These are phyloP conservation scores for Drosophila rufa DNA, from an alignment of 1,140 invertebrate genomes.

Conservation along the genomic window DNA sequence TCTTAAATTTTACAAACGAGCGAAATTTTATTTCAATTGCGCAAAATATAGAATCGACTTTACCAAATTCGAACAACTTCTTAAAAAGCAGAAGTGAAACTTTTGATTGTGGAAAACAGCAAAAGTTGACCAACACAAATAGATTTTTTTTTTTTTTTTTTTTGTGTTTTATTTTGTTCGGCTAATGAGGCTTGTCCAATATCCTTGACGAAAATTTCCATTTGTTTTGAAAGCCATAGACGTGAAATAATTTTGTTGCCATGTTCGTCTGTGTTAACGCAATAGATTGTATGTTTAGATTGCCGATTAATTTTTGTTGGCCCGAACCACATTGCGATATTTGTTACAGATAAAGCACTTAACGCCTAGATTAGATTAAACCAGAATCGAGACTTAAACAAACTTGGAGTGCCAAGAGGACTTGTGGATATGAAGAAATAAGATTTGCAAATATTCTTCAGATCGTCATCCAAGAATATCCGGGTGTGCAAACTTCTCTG, in stretches of 20 bases:
- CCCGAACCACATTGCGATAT: constrained; percentile 11
- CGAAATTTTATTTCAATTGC: constrained; percentile 13
- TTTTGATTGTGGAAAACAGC: constrained; percentile 48
- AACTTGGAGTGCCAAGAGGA: neutral
- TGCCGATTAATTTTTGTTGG: constrained; percentile 12
- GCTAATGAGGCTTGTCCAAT: constrained; percentile 28
- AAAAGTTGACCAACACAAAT: constrained; percentile 31
- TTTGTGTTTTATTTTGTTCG: neutral
- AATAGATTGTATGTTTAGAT: constrained; percentile 1
- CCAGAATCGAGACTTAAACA: neutral
- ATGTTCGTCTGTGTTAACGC: constrained; percentile 6
- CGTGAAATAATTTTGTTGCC: constrained; percentile 7
- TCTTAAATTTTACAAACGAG: constrained; percentile 11
- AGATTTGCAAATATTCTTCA: constrained; percentile 3
- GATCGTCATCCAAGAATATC: neutral
- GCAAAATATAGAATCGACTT: constrained; percentile 10
- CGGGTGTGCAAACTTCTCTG: too few species aligned
- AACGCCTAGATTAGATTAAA: constrained; percentile 22
- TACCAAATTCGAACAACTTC: constrained; percentile 22
- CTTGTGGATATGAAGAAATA: neutral
- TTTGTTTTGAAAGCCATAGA: constrained; percentile 30
- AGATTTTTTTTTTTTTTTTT: constrained; percentile 19
- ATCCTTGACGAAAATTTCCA: constrained; percentile 32
- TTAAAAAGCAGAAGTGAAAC: constrained; percentile 32
- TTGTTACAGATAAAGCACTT: constrained; percentile 1